Percentiles rank a stretch among this genome's conserved stretches.
phyloP scores from a whole-genome alignment of 2,113 vertebrate species.

The Coreoperca whiteheadi region DNA sequence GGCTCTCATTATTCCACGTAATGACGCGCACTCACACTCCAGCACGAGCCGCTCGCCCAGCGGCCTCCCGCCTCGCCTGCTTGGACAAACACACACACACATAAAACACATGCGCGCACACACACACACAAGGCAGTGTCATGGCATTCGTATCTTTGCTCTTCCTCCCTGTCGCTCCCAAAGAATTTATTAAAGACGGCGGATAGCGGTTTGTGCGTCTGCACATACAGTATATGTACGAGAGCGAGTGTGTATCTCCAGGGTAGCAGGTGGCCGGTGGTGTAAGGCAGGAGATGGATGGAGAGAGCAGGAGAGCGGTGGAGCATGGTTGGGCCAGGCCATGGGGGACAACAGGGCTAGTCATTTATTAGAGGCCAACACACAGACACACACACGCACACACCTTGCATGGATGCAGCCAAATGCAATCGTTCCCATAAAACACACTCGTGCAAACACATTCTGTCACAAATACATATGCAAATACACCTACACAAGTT shows the following conservation, averaged over 20 bases:
- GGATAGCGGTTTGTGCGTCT: not conserved
- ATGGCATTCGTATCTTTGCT: slow-evolving; percentile 38
- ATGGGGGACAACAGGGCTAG: slow-evolving; percentile 73
- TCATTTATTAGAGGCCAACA: slow-evolving; percentile 80
- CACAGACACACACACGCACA: slow-evolving; percentile 47
- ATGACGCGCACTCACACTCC: slow-evolving; percentile 82
- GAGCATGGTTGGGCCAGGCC: slow-evolving; percentile 76
- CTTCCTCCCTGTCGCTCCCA: slow-evolving; percentile 40
- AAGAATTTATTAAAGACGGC: slow-evolving; percentile 53
- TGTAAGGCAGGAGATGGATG: slow-evolving; percentile 78
- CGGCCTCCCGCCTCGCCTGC: slow-evolving; percentile 12
- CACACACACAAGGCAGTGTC: slow-evolving; percentile 16
- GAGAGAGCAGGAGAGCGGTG: slow-evolving; percentile 72
- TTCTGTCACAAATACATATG: slow-evolving; percentile 57
- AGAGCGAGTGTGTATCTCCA: slow-evolving; percentile 55
- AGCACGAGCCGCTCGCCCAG: slow-evolving; percentile 48
- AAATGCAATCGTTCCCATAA: slow-evolving; percentile 29
- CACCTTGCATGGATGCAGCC: slow-evolving; percentile 38
- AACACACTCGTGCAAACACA: slow-evolving; percentile 24
- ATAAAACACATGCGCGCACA: slow-evolving; percentile 2
- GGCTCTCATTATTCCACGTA: slow-evolving; percentile 87
- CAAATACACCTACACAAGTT: slow-evolving; percentile 57
- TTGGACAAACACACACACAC: slow-evolving; percentile 33
- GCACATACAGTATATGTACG: slow-evolving; percentile 13
- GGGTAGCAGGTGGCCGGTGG: slow-evolving; percentile 81